Evolutionary conservation across 2,888 invertebrate genomes (phyloP), one percentile per base, ranked within the genome.

Genomic region (Phalera bucephala): DNA sequence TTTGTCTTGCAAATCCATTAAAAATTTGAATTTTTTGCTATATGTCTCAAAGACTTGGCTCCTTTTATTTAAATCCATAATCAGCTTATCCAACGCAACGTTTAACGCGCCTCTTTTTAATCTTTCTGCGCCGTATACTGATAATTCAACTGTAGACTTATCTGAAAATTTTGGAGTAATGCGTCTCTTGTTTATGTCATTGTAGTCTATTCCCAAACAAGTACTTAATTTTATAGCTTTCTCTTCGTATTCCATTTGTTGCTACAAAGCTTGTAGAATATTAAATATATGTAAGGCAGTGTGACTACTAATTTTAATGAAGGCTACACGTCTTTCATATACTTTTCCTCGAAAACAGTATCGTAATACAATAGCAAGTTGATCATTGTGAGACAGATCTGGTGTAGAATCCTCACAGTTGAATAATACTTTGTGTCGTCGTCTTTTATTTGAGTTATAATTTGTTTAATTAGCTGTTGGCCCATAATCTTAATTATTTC

Each of bases 241-340:
- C 34, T 39, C 39, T 34, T 34, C 28, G 28, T 34, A 28, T 34
- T 34, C 40, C 45, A 44, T 51, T 40, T 19, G 40, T 44, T 51
- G 30, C n/a, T 9, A 45, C 33, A 47, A 45, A 45, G 37, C 36
- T 47, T 43, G 34, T 50, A 36, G 36, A 36, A 28, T 45, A 45
- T 37, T 36, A 43, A 47, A 49, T 36, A 46, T 34, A 43, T 36
- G 17, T 40, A 44, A 43, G 29, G 22, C 32, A 43, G 37, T 22
- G 22, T 31, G 23, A 14, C 22, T 31, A 31, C 22, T 31, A 31
- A 22, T 31, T 45, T 48, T 43, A 48, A 50, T 40, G 36, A 48
- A 47, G 3, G 44, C n/a, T 35, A 35, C 35, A 35, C 30, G 10
- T 17, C 36, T 33, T 33, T 25, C 25, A 10, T 23, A 19, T 5